Evolutionary conservation across 2,888 invertebrate genomes (phyloP).

Genomic region (Galerucella calmariensis): DNA sequence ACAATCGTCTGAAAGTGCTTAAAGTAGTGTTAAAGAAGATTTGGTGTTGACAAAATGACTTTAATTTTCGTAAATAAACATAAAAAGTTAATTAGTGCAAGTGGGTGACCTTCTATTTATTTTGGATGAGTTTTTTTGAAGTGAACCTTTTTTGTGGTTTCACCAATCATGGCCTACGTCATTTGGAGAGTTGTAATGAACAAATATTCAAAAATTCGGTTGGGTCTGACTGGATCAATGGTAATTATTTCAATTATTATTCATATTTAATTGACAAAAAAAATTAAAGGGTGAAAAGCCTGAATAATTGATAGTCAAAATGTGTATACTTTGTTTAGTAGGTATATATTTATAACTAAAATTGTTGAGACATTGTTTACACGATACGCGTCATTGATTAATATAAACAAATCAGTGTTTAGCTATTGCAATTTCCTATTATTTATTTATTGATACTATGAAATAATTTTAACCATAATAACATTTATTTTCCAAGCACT

Average conservation of each 20-base stretch:
- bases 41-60: no score
- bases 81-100: slow-evolving; percentile 23
- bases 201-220: slow-evolving; percentile 70
- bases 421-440: not conserved
- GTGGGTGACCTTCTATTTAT: slow-evolving; percentile 28
- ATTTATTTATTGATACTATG: not conserved
- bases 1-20: no score
- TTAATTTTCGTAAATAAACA: not conserved
- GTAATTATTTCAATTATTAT: slow-evolving; percentile 45
- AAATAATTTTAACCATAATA: not conserved
- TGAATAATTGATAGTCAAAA: no score
- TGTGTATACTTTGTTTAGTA: no score
- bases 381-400: no score
- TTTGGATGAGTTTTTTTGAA: slow-evolving; percentile 42
- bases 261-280: no score
- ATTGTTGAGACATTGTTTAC: no score
- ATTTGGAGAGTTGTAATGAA: slow-evolving; percentile 72
- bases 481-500: not conserved
- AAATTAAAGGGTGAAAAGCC: no score
- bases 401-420: not conserved
- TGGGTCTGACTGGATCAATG: slow-evolving; percentile 65
- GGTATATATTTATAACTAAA: no score
- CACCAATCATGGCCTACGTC: slow-evolving; percentile 68
- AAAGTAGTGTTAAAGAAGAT: no score
- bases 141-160: slow-evolving; percentile 44